Evolutionary conservation across 2,113 vertebrate genomes (phyloP).

Genomic region (Labeo catla): DNA sequence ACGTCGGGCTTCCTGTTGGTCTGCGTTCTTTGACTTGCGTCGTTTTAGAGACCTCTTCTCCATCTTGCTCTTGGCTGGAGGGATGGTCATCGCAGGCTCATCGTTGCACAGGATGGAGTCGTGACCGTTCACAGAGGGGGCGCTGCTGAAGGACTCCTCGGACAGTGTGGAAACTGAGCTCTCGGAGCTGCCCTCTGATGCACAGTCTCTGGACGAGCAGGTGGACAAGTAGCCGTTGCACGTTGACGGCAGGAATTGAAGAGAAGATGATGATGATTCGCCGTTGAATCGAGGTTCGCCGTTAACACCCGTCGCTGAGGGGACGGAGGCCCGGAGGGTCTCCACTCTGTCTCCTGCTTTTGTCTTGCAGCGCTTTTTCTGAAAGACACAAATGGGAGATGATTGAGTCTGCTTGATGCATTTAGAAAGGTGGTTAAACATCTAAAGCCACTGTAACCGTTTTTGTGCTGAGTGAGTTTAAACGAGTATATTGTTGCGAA

Average conservation of each 20-base stretch:
- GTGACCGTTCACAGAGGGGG: slow-evolving; percentile 78
- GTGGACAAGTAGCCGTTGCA: slow-evolving; percentile 76
- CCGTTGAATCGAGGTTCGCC: slow-evolving; percentile 82
- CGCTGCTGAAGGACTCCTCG: slow-evolving; percentile 88
- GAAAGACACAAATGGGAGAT: slow-evolving; percentile 40
- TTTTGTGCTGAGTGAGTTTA: slow-evolving; percentile 36
- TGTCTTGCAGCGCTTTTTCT: slow-evolving; percentile 95
- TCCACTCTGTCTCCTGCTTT: slow-evolving; percentile 89
- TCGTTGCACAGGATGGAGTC: slow-evolving; percentile 85
- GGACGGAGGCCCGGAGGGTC: slow-evolving; percentile 77
- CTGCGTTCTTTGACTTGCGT: slow-evolving; percentile 85
- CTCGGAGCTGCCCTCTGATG: slow-evolving; percentile 87
- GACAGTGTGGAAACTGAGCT: slow-evolving; percentile 85
- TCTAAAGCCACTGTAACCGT: slow-evolving; percentile 52
- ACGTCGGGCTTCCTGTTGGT: slow-evolving; percentile 78
- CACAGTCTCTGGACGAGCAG: slow-evolving; percentile 81
- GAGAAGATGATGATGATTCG: slow-evolving; percentile 69
- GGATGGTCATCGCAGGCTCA: slow-evolving; percentile 62
- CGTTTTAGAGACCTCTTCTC: slow-evolving; percentile 91
- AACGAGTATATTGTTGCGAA: neutral
- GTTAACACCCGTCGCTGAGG: slow-evolving; percentile 75
- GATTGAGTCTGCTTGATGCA: slow-evolving; percentile 35
- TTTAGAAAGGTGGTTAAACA: slow-evolving; percentile 13
- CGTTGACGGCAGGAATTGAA: slow-evolving; percentile 79
- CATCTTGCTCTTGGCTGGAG: slow-evolving; percentile 82